Base-by-base conservation (phyloP, 1,140 invertebrate species). In the Drosophila nasuta region DNA sequence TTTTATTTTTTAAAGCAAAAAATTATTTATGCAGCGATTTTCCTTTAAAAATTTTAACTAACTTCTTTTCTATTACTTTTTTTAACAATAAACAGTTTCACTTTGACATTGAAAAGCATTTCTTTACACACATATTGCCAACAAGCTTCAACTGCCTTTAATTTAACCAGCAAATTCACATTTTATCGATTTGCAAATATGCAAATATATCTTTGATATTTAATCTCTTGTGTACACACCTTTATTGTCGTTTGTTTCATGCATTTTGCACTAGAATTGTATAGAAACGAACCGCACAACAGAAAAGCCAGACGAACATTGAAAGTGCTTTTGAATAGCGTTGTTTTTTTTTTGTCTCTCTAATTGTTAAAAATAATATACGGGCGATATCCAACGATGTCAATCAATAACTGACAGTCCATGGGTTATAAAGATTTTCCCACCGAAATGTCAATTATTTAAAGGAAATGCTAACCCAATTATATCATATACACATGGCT, bases 381-480 rank as follows among this genome's bases (percentile, higher is more conserved):
- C 33, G 46, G 46, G 35, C 41, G 43, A 54, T 13, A 64, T 52
- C 11, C 11, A 49, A 2, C 25, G 41, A 68, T 56, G 71, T 59
- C 79, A 89, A 91, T 91, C 87, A 91, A 91, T 91, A 91, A 87
- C 54, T 49, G 69, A 52, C 87, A 91, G 68, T 63, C 72, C 52
- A 66, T 58, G 51, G 59, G 52, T 52, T 49, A 46, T 46, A 30
- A 69, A 79, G 75, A 87, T 91, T 91, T 91, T 91, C 87, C 87
- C 87, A 91, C 75, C 72, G 68, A 54, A 57, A 54, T 69, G 65
- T 87, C 72, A 87, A 88, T 87, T 83, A 88, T 87, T 83, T 83
- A 79, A 51, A 62, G 58, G 74, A 70, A 81, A 69, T 43, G 54
- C 63, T 72, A 88, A 79, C 58, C 77, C 82, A 87, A 87, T 87